Base-by-base conservation (phyloP, 1,140 invertebrate species). In the Orius insidiosus region DNA sequence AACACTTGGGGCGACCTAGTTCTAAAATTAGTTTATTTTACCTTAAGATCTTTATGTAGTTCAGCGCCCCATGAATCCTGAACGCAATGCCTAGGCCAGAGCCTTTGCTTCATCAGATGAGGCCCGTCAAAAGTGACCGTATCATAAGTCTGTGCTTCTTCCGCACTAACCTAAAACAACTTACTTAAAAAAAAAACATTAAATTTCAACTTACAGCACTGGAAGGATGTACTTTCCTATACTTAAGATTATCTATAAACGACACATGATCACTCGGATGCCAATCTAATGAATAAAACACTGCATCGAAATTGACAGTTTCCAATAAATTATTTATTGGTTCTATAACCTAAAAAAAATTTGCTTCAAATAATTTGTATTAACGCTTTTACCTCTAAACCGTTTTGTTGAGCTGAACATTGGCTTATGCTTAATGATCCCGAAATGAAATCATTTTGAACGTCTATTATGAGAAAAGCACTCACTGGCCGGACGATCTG, bases 201-300 rank as follows among this genome's bases (percentile, higher is more conserved):
- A n/a, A n/a, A n/a, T 50, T 11, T 49, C n/a, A 13, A 38, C 65
- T 68, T 55, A 79, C 72, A 45, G 72, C 69, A 57, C 77, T 83
- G 5, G 71, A 72, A 45, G 70, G 63, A 58, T 85, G 72, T 35
- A 85, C 59, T 49, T 76, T 74, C 15, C 79, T 63, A 56, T 70
- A 66, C 40, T 69, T 68, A 35, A 92, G 73, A 66, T 94, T 95
- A 57, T 94, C 92, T 51, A 92, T 80, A 63, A 98, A 98, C 10
- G 90, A 96, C 15, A 97, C 83, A 65, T 98, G 94, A 68, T 96
- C 80, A 30, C 75, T 74, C 0, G 93, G 93, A 73, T 98, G 94
- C 92, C 93, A 98, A 66, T 98, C 94, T 45, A 88, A 66, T 1
- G 90, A 89, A 65, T 97, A 98, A 58, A 92, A 88, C n/a, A 97